These are phyloP conservation scores for Poliocrania exsul DNA, from an alignment of 2,797 vertebrate species.

Conservation along the genomic window DNA sequence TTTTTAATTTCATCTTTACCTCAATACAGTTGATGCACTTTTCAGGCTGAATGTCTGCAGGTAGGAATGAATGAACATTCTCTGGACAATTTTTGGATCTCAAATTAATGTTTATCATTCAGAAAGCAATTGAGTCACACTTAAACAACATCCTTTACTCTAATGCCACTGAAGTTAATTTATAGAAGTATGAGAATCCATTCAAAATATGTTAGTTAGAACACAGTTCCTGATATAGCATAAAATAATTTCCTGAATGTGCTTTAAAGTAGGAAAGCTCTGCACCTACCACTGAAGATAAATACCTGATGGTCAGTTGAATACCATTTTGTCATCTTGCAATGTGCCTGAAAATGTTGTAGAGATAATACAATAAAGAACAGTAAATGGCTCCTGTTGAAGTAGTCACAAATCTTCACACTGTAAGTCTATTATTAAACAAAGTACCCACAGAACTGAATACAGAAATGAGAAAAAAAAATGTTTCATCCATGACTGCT, in stretches of 20 bases:
- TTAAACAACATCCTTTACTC: not conserved
- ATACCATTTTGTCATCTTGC: not conserved
- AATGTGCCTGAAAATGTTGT: not conserved
- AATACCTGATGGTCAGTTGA: not conserved
- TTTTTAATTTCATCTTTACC: not conserved
- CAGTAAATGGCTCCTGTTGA: not conserved
- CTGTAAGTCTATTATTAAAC: not conserved
- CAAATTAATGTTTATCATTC: not conserved
- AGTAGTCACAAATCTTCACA: not conserved
- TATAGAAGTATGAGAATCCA: not conserved
- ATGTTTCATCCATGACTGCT: not conserved
- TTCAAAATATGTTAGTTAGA: not conserved
- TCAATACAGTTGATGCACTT: not conserved
- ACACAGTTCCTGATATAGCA: not conserved
- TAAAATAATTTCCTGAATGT: not conserved
- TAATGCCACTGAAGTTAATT: not conserved
- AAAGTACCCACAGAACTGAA: not conserved
- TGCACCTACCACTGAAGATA: not conserved
- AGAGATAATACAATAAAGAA: not conserved
- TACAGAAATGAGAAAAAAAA: not conserved
- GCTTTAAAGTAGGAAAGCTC: not conserved
- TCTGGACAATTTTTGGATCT: not conserved
- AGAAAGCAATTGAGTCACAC: not conserved
- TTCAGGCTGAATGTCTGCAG: not conserved
- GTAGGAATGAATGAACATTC: not conserved